Evolutionary conservation across 2,113 vertebrate genomes (phyloP).

Genomic region (Salminus brasiliensis): DNA sequence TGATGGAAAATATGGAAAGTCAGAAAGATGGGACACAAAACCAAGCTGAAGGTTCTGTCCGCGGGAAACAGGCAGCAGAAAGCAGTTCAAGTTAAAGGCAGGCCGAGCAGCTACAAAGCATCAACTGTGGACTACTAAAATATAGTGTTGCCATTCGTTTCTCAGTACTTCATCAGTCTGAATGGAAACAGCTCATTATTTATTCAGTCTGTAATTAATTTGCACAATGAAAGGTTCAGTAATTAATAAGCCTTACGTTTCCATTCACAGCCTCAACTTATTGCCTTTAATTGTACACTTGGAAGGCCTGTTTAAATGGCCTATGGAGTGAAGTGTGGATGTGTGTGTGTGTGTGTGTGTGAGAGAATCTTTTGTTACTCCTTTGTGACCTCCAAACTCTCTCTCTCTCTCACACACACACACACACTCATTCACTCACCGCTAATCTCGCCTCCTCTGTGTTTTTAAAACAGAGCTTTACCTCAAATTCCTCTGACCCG

Average conservation of each 20-base stretch:
- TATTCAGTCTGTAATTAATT: not conserved
- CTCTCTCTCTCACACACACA: constrained; percentile 2
- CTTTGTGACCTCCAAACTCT: not conserved
- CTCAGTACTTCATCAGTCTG: not conserved
- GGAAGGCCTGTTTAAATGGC: not conserved
- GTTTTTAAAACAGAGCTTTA: constrained; percentile 16
- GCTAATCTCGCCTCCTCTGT: constrained; percentile 30
- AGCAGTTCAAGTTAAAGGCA: not conserved
- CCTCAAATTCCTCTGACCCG: constrained; percentile 8
- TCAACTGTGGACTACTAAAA: not conserved
- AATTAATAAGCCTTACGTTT: too few relatives aligned
- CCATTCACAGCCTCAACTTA: too few relatives aligned
- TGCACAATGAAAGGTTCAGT: too few relatives aligned
- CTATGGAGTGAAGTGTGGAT: not conserved
- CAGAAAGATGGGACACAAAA: too few relatives aligned
- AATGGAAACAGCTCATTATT: not conserved
- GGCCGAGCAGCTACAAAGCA: not conserved
- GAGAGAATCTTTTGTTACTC: not conserved
- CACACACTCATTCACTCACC: constrained; percentile 18
- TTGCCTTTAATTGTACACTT: not conserved
- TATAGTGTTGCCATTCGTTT: not conserved
- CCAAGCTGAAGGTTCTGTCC: too few relatives aligned
- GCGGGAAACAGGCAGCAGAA: too few relatives aligned
- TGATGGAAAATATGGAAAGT: too few relatives aligned
- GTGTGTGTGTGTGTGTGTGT: not conserved